Conservation (phyloP, 2,113 vertebrate species). For the Catharus bicknelli region DNA sequence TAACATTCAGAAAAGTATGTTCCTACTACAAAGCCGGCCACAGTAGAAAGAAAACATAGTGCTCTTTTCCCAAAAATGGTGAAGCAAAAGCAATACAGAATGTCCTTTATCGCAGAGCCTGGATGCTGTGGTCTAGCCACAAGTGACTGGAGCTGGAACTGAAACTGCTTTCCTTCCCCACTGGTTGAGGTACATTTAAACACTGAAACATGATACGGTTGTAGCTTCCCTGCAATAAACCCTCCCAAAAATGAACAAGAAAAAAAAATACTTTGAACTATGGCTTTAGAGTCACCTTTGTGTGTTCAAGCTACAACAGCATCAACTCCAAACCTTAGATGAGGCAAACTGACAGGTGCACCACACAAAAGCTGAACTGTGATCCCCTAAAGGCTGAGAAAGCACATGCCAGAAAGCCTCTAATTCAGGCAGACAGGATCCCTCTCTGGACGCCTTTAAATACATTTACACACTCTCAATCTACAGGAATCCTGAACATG, state of each 20-base stretch:
- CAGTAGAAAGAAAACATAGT: constrained; percentile 4
- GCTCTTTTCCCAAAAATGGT: constrained; percentile 29
- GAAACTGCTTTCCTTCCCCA: neutral
- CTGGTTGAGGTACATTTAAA: neutral
- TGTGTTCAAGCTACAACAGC: neutral
- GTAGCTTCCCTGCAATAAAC: neutral
- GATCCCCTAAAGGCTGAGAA: neutral
- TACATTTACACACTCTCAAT: neutral
- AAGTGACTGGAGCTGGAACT: neutral
- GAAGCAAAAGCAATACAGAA: constrained; percentile 5
- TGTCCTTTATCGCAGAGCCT: constrained; percentile 10
- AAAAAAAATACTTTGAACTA: neutral
- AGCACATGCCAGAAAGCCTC: neutral
- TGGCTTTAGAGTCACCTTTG: neutral
- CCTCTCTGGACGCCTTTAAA: neutral
- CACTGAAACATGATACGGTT: neutral
- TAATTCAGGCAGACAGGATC: neutral
- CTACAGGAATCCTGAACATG: neutral
- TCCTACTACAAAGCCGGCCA: neutral
- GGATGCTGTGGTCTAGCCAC: constrained; percentile 6
- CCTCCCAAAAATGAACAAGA: neutral
- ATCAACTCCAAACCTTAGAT: neutral
- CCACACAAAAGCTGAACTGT: neutral
- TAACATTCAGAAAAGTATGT: neutral
- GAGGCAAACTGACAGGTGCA: neutral